Conservation (phyloP, 2,797 vertebrate genomes). For the Gymnocypris eckloni region DNA sequence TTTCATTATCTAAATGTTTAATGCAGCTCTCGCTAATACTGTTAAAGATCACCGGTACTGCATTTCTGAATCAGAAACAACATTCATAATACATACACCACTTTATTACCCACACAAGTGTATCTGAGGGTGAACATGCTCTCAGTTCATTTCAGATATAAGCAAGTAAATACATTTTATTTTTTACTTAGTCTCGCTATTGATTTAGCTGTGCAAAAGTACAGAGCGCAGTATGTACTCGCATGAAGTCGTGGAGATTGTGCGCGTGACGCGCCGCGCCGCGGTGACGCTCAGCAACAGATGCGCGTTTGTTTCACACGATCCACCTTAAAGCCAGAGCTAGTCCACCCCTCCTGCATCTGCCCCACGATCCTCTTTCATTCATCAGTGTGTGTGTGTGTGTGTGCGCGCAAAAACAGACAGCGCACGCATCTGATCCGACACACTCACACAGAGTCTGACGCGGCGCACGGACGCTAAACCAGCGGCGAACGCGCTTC, state of each 20-base stretch:
- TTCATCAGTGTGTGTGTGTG: constrained; percentile 50
- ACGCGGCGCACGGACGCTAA: constrained; percentile 53
- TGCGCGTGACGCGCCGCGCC: neutral
- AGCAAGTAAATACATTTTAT: neutral
- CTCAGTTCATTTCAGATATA: neutral
- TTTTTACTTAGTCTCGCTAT: no score
- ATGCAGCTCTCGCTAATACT: neutral
- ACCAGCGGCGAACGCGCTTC: constrained; percentile 61
- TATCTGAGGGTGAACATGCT: neutral
- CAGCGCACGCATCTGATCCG: constrained; percentile 62
- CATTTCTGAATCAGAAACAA: neutral
- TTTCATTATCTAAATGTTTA: neutral
- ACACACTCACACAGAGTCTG: constrained; percentile 55
- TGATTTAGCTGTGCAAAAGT: neutral
- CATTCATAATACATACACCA: neutral
- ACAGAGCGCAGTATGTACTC: neutral
- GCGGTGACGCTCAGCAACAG: neutral
- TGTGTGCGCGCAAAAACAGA: constrained; percentile 55
- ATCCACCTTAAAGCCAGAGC: constrained; percentile 80
- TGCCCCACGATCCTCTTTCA: constrained; percentile 85
- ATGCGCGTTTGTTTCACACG: constrained; percentile 36
- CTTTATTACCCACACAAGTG: neutral
- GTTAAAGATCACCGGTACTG: neutral
- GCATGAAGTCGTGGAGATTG: neutral
- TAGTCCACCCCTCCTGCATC: constrained; percentile 71